A percentile compares a stretch with the other conserved stretches of the same genome.
These are phyloP conservation scores for western clawed frog (Xenopus tropicalis) DNA, from an alignment of 2,113 vertebrate species.

Conservation along the genomic window DNA sequence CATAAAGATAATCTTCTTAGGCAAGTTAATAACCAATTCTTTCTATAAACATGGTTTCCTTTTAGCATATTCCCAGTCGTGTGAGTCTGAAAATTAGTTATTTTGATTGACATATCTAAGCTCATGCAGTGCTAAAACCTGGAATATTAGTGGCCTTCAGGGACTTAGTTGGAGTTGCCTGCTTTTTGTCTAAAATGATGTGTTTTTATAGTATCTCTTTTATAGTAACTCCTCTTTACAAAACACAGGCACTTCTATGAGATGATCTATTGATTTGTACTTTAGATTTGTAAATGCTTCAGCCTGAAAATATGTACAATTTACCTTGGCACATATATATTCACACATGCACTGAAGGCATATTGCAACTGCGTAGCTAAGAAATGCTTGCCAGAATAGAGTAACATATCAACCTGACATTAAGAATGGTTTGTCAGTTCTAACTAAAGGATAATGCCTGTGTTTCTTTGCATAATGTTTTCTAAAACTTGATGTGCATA, in stretches of 20 bases:
- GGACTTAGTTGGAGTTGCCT: background rate
- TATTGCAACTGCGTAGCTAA: too few relatives aligned
- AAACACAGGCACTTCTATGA: background rate
- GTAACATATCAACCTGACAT: too few relatives aligned
- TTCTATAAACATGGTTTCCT: background rate
- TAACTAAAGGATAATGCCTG: too few relatives aligned
- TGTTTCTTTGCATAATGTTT: too few relatives aligned
- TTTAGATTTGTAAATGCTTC: background rate
- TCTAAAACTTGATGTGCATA: too few relatives aligned
- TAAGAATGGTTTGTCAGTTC: too few relatives aligned
- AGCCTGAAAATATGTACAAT: background rate
- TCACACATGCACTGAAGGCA: too few relatives aligned
- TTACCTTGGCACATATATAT: background rate
- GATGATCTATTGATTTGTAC: conserved; percentile 6
- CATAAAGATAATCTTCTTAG: too few relatives aligned
- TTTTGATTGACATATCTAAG: conserved; percentile 1
- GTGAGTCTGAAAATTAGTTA: background rate
- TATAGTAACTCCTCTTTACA: background rate
- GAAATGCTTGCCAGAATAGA: too few relatives aligned
- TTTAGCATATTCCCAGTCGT: background rate
- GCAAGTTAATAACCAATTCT: background rate
- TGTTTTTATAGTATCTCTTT: background rate
- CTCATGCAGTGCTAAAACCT: background rate
- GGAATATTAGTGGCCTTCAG: background rate
- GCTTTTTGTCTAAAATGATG: background rate